These are phyloP conservation scores for Eufriesea mexicana DNA, from an alignment of 1,140 invertebrate species.

Conservation along the genomic window DNA sequence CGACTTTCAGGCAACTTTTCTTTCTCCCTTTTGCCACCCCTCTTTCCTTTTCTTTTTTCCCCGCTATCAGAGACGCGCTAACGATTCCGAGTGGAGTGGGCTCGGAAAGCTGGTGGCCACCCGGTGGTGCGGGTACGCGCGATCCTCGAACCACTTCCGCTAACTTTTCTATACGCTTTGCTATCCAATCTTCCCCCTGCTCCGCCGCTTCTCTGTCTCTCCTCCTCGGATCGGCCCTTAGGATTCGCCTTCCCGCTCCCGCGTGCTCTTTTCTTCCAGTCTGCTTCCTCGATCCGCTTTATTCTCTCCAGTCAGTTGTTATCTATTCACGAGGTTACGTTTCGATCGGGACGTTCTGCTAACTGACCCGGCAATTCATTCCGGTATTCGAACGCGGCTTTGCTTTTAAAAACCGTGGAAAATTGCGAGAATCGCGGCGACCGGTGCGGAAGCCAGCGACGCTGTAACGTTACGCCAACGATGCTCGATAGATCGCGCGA, in stretches of 20 bases:
- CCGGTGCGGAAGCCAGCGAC: not conserved
- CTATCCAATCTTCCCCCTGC: slow-evolving; percentile 28
- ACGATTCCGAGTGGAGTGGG: slow-evolving; percentile 58
- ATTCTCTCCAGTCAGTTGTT: slow-evolving; percentile 49
- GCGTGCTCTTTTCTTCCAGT: not conserved
- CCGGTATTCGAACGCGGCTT: slow-evolving; percentile 24
- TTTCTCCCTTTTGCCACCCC: not conserved
- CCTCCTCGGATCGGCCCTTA: not conserved
- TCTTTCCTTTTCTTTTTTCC: slow-evolving; percentile 6
- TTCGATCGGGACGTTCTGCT: slow-evolving; percentile 51
- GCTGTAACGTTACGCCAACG: not conserved
- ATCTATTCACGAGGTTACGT: slow-evolving; percentile 65
- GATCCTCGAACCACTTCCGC: slow-evolving; percentile 55
- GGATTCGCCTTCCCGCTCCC: slow-evolving; percentile 2
- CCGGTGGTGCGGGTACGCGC: slow-evolving; percentile 20
- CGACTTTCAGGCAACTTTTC: slow-evolving; percentile 69
- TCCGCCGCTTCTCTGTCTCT: not conserved
- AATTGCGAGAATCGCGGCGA: not conserved
- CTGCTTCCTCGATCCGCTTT: slow-evolving; percentile 42
- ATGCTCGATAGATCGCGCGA: not conserved
- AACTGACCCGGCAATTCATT: slow-evolving; percentile 59
- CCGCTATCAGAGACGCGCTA: slow-evolving; percentile 68
- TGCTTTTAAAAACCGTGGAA: slow-evolving; percentile 6
- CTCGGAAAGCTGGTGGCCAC: slow-evolving; percentile 9
- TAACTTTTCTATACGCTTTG: slow-evolving; percentile 66